Base-by-base conservation (phyloP, 2,888 invertebrate species). In the Eristalis tenax region DNA sequence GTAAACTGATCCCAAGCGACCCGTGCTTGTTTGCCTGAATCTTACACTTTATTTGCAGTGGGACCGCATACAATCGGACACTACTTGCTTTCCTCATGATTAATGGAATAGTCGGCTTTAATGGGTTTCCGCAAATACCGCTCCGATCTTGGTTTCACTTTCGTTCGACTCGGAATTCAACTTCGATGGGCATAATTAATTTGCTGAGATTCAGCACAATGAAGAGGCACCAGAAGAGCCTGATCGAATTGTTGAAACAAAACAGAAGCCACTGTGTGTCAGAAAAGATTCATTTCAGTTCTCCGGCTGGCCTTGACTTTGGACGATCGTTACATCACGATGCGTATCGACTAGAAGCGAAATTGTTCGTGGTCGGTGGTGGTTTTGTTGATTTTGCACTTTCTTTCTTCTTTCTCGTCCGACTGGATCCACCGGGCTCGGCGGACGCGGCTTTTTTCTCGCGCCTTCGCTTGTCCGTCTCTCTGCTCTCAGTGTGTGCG, bases 81-180 rank as follows among this genome's bases (percentile, higher is more conserved):
- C n/a, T 1, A 61, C 43, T 35, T 15, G 32, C 63, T 71, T 74
- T 63, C 68, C 35, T 74, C 28, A 78, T 78, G 78, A 83, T 78
- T 73, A 28, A 83, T 83, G 78, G 71, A 73, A 69, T 76, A 28
- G 43, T 28, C 40, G 50, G 22, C 66, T 65, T 77, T 77, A 73
- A 23, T 18, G 22, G 13, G 22, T 77, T 71, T 77, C 82, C 82
- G 77, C 66, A 71, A 40, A 57, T 57, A 50, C 26, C 13, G n/a
- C 38, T 74, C 22, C 50, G 50, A 50, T 26, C 38, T 32, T 57
- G 40, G 59, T 66, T 82, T 83, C 71, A 77, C 77, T 82, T 82
- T 77, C 38, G 77, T 50, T 38, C 43, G 18, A 22, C 28, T 59
- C 26, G 38, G 50, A n/a, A 23, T 22, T 38, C 35, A 35, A 40